Evolutionary conservation across 2,888 invertebrate species (phyloP).

Genomic region (Mythimna albipuncta): DNA sequence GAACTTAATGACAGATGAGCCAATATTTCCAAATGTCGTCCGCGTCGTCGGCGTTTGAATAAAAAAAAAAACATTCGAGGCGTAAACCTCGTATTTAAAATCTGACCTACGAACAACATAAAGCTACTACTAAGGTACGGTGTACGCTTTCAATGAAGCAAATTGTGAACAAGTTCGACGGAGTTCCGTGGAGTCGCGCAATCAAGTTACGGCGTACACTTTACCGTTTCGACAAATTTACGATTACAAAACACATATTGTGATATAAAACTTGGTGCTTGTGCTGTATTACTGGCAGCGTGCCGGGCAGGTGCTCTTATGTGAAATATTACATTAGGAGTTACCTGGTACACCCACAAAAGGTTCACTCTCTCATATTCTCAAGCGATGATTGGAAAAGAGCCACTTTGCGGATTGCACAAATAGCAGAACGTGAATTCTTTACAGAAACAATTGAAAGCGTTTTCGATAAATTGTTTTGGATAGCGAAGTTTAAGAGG

Average conservation of each 20-base stretch:
- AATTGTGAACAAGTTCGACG: constrained; percentile 51
- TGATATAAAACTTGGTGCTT: constrained; percentile 90
- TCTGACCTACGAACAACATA: constrained; percentile 88
- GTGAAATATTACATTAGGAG: constrained; percentile 87
- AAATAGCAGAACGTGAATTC: constrained; percentile 34
- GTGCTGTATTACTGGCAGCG: constrained; percentile 90
- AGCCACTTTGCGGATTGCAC: constrained; percentile 61
- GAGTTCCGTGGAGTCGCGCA: constrained; percentile 49
- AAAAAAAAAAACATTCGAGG: constrained; percentile 72
- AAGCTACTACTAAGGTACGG: constrained; percentile 88
- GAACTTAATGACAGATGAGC: constrained; percentile 42
- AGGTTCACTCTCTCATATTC: constrained; percentile 80
- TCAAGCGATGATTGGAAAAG: constrained; percentile 72
- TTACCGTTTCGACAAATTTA: constrained; percentile 88
- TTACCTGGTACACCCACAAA: constrained; percentile 86
- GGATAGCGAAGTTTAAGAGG: constrained; percentile 23
- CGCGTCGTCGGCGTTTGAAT: constrained; percentile 74
- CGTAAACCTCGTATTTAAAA: constrained; percentile 75
- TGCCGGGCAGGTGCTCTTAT: constrained; percentile 90
- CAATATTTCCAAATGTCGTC: constrained; percentile 67
- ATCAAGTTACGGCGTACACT: constrained; percentile 77
- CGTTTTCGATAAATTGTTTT: constrained; percentile 52
- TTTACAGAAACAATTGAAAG: constrained; percentile 40
- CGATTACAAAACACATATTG: constrained; percentile 90
- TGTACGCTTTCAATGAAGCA: constrained; percentile 74